These are phyloP conservation scores for Neomonachus schauinslandi DNA, from an alignment of 2,113 vertebrate genomes.

Conservation along the genomic window DNA sequence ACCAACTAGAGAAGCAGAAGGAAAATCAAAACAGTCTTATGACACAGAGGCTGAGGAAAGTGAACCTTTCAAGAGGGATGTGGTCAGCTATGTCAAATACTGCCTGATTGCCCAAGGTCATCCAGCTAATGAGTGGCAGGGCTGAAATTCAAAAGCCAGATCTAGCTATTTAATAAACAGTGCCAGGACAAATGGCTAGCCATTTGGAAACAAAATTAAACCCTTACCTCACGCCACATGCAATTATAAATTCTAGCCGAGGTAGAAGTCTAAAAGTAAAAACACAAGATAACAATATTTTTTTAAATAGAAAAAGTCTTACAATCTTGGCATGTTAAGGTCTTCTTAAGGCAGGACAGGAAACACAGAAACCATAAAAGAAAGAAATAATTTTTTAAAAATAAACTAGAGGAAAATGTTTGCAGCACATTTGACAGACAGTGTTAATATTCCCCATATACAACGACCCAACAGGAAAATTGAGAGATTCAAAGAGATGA, in stretches of 20 bases:
- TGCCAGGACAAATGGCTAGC: neutral
- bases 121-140: neutral
- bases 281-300: neutral
- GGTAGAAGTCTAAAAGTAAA: neutral
- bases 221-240: neutral
- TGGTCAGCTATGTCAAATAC: neutral
- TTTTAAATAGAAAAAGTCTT: neutral
- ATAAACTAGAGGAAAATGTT: neutral
- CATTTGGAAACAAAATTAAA: neutral
- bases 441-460: neutral
- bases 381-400: neutral
- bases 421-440: neutral
- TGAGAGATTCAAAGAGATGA: neutral
- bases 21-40: neutral
- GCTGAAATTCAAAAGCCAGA: neutral
- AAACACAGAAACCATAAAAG: neutral
- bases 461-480: neutral
- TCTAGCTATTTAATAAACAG: neutral
- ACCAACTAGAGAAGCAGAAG: conserved; percentile 12
- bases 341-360: neutral
- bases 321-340: neutral
- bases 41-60: neutral
- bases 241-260: neutral
- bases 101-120: neutral
- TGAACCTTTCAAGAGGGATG: conserved; percentile 7